Percentiles rank a stretch among this genome's conserved stretches.
Conservation (phyloP, 1,140 invertebrate species). For the Aphaenogaster floridana region DNA sequence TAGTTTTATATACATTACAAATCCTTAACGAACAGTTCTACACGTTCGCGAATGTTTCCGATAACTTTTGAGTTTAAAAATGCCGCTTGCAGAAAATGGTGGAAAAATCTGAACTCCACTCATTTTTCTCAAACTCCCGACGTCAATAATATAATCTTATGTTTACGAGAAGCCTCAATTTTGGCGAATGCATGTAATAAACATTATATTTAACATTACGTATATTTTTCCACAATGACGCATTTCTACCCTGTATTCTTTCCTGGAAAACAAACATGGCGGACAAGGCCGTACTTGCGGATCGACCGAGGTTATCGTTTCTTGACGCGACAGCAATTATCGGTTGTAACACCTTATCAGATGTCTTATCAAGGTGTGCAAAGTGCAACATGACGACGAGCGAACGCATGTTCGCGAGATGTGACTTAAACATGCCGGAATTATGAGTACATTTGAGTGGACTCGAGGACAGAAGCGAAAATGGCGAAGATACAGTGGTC, state of each 20-base stretch:
- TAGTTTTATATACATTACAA: not conserved
- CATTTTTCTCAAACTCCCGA: not conserved
- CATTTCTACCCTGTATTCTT: not conserved
- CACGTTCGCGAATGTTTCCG: too few relatives aligned
- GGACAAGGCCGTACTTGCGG: not conserved
- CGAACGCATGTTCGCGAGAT: not conserved
- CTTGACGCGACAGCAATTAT: not conserved
- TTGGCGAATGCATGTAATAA: not conserved
- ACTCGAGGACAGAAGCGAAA: constrained; percentile 29
- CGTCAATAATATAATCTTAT: not conserved
- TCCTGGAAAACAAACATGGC: constrained; percentile 26
- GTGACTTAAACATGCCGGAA: not conserved
- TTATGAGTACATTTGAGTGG: constrained; percentile 27
- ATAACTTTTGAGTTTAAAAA: constrained; percentile 18
- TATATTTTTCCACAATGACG: not conserved
- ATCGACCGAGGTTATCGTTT: constrained; percentile 42
- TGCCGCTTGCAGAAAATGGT: not conserved
- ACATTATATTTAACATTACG: not conserved
- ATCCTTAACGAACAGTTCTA: not conserved
- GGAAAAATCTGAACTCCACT: not conserved
- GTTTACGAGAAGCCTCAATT: not conserved
- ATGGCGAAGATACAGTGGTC: constrained; percentile 80
- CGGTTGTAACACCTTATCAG: not conserved
- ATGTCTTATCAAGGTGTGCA: not conserved
- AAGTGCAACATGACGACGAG: not conserved